A percentile compares a stretch with the other conserved stretches of the same genome.
phyloP scores from a whole-genome alignment of 2,888 invertebrate genomes.

The Napeogenes sylphis region DNA sequence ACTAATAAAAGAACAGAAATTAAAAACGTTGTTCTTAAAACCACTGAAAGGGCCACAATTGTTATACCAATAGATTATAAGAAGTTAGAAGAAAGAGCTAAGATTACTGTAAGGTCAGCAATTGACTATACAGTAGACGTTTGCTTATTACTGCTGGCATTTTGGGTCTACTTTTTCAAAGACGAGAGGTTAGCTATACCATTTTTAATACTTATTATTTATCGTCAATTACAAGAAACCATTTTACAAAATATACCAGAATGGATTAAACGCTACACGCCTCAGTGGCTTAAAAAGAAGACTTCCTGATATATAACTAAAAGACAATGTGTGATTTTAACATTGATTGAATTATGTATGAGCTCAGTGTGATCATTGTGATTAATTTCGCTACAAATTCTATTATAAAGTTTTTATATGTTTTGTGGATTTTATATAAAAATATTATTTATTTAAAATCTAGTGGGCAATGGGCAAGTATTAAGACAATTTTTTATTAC shows the following conservation, averaged over 20 bases:
- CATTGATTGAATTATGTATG: slow-evolving; percentile 50
- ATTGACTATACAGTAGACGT: slow-evolving; percentile 86
- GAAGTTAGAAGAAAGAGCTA: slow-evolving; percentile 79
- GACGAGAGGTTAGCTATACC: slow-evolving; percentile 89
- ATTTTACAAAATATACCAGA: slow-evolving; percentile 77
- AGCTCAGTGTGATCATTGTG: slow-evolving; percentile 65
- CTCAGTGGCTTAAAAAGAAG: slow-evolving; percentile 66
- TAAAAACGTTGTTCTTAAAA: slow-evolving; percentile 52
- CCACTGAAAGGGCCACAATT: slow-evolving; percentile 66
- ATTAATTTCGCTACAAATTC: slow-evolving; percentile 51
- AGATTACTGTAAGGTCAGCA: slow-evolving; percentile 81
- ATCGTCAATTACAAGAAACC: slow-evolving; percentile 85
- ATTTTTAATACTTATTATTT: slow-evolving; percentile 85
- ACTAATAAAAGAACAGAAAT: slow-evolving; percentile 32
- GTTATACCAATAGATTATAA: slow-evolving; percentile 74
- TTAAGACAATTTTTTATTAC: slow-evolving; percentile 32
- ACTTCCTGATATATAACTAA: slow-evolving; percentile 65
- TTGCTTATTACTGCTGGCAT: slow-evolving; percentile 84
- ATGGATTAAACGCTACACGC: slow-evolving; percentile 70
- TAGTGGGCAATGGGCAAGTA: slow-evolving; percentile 55
- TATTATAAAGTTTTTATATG: slow-evolving; percentile 47
- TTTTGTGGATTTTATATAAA: slow-evolving; percentile 37
- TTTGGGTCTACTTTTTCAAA: slow-evolving; percentile 89
- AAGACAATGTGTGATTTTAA: slow-evolving; percentile 63
- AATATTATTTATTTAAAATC: slow-evolving; percentile 34